Conservation (phyloP, 2,888 invertebrate genomes). For the Hypomecis punctinalis region DNA sequence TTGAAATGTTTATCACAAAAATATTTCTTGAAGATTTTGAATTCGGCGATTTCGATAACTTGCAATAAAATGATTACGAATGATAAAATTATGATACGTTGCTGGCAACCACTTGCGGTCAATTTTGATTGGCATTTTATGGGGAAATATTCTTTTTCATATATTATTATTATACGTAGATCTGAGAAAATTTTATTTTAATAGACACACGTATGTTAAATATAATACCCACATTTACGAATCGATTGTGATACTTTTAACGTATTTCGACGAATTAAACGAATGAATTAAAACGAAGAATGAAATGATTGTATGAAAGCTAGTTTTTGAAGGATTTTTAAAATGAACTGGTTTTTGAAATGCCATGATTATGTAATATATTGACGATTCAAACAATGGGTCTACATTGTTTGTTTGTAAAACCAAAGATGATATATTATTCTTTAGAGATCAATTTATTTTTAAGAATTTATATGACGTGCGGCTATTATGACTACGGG, state of each 20-base stretch:
- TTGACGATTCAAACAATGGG: slow-evolving; percentile 48
- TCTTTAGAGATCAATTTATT: slow-evolving; percentile 55
- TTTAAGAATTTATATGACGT: slow-evolving; percentile 50
- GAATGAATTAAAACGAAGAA: slow-evolving; percentile 5
- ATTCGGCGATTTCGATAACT: no score
- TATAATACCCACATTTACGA: background rate
- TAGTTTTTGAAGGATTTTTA: background rate
- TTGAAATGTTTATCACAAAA: no score
- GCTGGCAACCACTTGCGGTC: no score
- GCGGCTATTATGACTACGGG: no score
- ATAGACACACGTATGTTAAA: no score
- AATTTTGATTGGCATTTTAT: no score
- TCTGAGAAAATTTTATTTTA: no score
- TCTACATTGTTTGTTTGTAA: slow-evolving; percentile 57
- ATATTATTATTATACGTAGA: no score
- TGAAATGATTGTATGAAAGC: background rate
- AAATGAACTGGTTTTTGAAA: slow-evolving; percentile 3
- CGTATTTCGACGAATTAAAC: slow-evolving; percentile 5
- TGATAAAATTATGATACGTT: no score
- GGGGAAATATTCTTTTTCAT: no score
- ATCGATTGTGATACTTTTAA: slow-evolving; percentile 1
- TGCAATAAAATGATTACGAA: no score
- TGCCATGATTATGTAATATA: slow-evolving; percentile 18
- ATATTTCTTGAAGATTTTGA: no score
- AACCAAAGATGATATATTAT: slow-evolving; percentile 79